These are phyloP conservation scores for Leptopilina myrica DNA, from an alignment of 2,888 invertebrate species.

Conservation along the genomic window DNA sequence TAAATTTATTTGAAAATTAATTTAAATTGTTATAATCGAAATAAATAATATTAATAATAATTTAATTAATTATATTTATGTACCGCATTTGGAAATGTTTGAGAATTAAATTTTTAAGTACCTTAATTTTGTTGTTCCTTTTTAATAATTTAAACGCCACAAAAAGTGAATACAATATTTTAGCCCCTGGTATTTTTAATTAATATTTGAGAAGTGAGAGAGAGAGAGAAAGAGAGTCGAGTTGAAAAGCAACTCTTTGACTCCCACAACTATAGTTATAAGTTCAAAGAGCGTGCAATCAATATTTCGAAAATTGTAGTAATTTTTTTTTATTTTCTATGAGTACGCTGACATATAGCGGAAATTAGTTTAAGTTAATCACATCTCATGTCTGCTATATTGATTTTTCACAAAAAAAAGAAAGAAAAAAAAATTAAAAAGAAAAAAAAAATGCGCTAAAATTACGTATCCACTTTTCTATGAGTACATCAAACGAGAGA, in stretches of 20 bases:
- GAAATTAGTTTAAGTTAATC: background rate
- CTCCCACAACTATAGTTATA: background rate
- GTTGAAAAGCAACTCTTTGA: background rate
- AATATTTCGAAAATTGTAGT: background rate
- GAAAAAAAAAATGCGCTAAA: background rate
- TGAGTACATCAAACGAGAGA: too few relatives aligned
- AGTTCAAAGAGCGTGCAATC: background rate
- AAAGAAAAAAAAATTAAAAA: background rate
- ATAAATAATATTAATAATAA: too few relatives aligned
- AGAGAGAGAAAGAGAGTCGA: background rate
- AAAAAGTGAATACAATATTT: too few relatives aligned
- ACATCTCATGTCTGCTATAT: constrained; percentile 7
- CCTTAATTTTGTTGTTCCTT: too few relatives aligned
- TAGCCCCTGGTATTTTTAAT: background rate
- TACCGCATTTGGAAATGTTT: too few relatives aligned
- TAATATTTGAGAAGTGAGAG: background rate
- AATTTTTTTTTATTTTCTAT: background rate
- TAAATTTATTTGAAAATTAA: too few relatives aligned
- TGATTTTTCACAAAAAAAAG: constrained; percentile 11
- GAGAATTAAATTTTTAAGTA: too few relatives aligned
- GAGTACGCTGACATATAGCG: background rate
- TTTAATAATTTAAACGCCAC: too few relatives aligned
- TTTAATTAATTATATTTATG: too few relatives aligned
- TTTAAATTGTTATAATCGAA: too few relatives aligned
- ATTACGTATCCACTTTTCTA: background rate